phyloP scores from a whole-genome alignment of 37 sponge, comb jelly and placozoan species.

The Ianthella basta region DNA sequence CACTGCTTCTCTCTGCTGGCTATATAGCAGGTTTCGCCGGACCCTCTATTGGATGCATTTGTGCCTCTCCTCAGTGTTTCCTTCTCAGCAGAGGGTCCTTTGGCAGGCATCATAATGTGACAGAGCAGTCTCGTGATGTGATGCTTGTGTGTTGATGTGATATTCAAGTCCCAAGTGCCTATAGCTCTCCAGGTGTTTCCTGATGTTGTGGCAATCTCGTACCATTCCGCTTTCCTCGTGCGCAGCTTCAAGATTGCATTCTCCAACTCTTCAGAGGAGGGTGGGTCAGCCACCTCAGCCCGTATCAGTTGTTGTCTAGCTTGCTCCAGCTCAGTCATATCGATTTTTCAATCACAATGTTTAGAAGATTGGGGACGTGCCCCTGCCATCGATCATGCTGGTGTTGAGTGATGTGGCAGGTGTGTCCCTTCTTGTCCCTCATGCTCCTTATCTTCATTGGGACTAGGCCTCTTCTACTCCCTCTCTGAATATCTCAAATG shows the following conservation, averaged over 20 bases:
- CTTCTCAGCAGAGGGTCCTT: too few relatives aligned
- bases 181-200: too few relatives aligned
- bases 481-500: neutral
- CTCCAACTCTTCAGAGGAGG: neutral
- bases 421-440: constrained; percentile 7
- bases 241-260: neutral
- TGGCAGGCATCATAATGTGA: too few relatives aligned
- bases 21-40: too few relatives aligned
- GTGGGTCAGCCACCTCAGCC: neutral
- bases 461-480: constrained; percentile 1
- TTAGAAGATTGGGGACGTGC: constrained; percentile 6
- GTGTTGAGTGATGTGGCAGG: neutral
- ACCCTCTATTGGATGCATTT: too few relatives aligned
- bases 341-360: neutral
- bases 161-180: too few relatives aligned
- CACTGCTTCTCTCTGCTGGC: too few relatives aligned
- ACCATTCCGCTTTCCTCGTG: neutral
- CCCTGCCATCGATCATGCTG: constrained; percentile 16
- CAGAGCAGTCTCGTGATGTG: too few relatives aligned
- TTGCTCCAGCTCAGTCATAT: neutral
- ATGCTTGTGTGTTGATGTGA: too few relatives aligned
- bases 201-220: too few relatives aligned
- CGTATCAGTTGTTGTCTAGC: neutral
- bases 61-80: too few relatives aligned
- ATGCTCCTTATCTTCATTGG: constrained; percentile 8